phyloP scores from a whole-genome alignment of 1,140 invertebrate species.

The Chrysomallon squamiferum region DNA sequence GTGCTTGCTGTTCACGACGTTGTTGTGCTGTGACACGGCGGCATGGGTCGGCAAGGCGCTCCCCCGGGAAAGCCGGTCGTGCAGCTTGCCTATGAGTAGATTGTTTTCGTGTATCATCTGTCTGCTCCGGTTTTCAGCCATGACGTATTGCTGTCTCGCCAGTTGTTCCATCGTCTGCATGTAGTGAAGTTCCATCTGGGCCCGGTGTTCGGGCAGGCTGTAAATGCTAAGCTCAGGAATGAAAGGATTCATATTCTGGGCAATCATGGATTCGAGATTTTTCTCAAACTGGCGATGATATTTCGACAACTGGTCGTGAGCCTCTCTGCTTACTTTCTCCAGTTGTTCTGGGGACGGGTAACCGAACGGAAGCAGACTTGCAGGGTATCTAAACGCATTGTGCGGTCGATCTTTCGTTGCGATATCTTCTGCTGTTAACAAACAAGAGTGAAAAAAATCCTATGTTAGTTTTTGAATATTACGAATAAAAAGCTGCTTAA shows the following conservation, averaged over 20 bases:
- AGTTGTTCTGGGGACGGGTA: background rate
- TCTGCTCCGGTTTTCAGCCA: background rate
- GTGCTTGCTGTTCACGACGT: too few species aligned
- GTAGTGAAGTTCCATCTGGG: constrained; percentile 1
- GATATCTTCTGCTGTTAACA: background rate
- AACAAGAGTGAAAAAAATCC: too few species aligned
- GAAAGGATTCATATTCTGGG: constrained; percentile 4
- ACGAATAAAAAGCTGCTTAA: too few species aligned
- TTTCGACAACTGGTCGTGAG: constrained; percentile 1
- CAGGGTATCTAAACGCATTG: background rate
- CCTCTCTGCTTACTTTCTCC: background rate
- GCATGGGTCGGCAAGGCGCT: too few species aligned
- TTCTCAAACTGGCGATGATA: constrained; percentile 1
- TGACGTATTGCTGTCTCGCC: background rate
- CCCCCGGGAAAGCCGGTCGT: background rate
- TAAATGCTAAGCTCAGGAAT: constrained; percentile 1
- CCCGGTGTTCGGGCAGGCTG: background rate
- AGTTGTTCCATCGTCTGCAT: constrained; percentile 2
- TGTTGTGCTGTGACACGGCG: too few species aligned
- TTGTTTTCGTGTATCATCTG: background rate
- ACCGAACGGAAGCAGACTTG: background rate
- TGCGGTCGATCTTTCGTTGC: background rate
- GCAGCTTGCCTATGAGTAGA: background rate
- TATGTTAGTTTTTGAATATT: too few species aligned
- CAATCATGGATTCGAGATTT: background rate